A percentile compares a stretch with the other conserved stretches of the same genome.
These are phyloP conservation scores for Madoqua kirkii DNA, from an alignment of 2,113 vertebrate species.

Conservation along the genomic window DNA sequence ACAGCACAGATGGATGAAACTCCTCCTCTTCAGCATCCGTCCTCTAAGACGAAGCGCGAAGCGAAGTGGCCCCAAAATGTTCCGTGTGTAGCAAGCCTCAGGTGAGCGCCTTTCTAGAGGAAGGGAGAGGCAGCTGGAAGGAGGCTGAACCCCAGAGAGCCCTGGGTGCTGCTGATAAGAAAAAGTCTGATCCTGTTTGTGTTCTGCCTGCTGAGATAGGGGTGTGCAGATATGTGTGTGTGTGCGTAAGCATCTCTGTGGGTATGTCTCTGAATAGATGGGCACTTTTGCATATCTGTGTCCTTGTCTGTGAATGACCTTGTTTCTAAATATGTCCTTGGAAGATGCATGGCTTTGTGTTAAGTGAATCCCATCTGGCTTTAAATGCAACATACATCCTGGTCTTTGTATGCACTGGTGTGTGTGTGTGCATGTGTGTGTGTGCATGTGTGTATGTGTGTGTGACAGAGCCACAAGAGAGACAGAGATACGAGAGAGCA, in stretches of 20 bases:
- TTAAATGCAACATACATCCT: neutral
- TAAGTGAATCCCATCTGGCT: neutral
- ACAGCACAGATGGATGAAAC: neutral
- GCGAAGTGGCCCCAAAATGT: neutral
- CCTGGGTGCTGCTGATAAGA: neutral
- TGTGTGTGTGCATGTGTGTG: neutral
- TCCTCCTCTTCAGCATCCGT: neutral
- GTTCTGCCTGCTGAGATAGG: neutral
- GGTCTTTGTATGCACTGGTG: neutral
- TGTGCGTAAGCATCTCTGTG: neutral
- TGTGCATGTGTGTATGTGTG: neutral
- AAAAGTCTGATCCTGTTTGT: neutral
- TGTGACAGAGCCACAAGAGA: neutral
- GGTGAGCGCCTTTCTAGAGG: neutral
- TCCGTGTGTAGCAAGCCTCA: neutral
- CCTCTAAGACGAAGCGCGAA: neutral
- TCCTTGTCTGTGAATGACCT: constrained; percentile 39
- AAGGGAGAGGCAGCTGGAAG: neutral
- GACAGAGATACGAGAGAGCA: neutral
- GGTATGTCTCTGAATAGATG: neutral
- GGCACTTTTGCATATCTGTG: neutral
- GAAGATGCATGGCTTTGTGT: neutral
- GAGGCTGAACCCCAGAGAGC: neutral
- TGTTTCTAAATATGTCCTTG: constrained; percentile 26
- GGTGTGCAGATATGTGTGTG: neutral